A percentile compares a stretch with the other conserved stretches of the same genome.
Conservation (phyloP, 2,797 vertebrate genomes). For the Hirundo rustica region DNA sequence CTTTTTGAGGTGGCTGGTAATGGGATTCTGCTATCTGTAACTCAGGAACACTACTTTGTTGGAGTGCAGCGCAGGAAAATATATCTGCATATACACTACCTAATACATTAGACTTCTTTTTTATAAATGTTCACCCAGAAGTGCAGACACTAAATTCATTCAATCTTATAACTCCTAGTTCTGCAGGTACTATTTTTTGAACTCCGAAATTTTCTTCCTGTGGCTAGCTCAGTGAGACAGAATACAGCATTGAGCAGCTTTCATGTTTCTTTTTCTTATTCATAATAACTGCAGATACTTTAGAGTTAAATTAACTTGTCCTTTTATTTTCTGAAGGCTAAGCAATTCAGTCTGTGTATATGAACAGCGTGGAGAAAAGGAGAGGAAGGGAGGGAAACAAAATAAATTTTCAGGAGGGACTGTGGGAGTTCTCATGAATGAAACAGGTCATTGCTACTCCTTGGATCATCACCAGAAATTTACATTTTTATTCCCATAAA, state of each 20-base stretch:
- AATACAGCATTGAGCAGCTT: not conserved
- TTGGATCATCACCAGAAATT: slow-evolving; percentile 8
- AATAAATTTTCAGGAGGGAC: not conserved
- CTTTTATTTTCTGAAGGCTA: not conserved
- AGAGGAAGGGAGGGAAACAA: not conserved
- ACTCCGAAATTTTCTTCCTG: not conserved
- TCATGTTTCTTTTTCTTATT: not conserved
- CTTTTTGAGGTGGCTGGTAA: not conserved
- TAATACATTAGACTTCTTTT: not conserved
- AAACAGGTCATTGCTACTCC: not conserved
- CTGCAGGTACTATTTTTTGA: not conserved
- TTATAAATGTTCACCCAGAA: not conserved
- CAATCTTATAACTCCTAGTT: not conserved
- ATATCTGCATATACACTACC: not conserved
- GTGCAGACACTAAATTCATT: not conserved
- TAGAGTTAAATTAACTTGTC: not conserved
- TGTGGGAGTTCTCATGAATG: not conserved
- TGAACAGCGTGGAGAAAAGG: not conserved
- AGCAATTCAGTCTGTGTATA: not conserved
- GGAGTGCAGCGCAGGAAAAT: not conserved
- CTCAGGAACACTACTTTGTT: not conserved
- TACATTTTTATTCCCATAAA: slow-evolving; percentile 3
- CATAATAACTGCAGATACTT: not conserved
- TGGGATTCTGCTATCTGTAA: not conserved
- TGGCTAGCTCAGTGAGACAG: not conserved